Evolutionary conservation across 2,888 invertebrate species (phyloP), one percentile per base, ranked within the genome.

Genomic region (Herminia tarsipennalis): DNA sequence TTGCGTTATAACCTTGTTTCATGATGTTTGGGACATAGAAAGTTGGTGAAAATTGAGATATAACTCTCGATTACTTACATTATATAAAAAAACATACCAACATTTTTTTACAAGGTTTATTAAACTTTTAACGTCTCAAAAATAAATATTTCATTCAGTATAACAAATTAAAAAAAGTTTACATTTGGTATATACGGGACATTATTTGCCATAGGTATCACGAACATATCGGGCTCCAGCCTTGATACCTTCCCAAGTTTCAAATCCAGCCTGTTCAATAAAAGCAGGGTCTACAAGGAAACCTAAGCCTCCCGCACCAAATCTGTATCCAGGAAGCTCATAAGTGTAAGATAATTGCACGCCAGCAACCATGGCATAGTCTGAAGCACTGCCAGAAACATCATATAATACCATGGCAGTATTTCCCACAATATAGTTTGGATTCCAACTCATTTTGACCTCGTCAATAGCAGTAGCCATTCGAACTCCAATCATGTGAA

Each of bases 351-450:
- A 80, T 20, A 93, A 79, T 0, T 92, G 88, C 27, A 93, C 85
- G 0, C 88, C 89, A 14, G 78, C 78, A 2, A 69, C 89, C 60
- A 88, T 87, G 0, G 92, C 92, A 78, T 93, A 95, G 65, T 95
- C 95, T 50, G 92, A 92, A 68, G 94, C 93, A 28, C 93, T 93
- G 5, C 95, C 95, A n/a, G 93, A 86, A 2, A 94, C 93, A 4
- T 90, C 76, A 59, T 94, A 93, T 58, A 92, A 74, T 1, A 93
- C 77, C 10, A 82, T 64, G 4, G 92, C 89, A 16, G 82, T 62
- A 40, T 85, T 92, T 1, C 93, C 93, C 18, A 93, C 87, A 3
- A 83, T 76, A 52, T 94, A 94, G 17, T 76, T 49, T 0, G 75
- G 66, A n/a, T 83, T 81, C 48, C 55, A 70, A 20, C 68, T 59